Conservation (phyloP, 23 tunicate genomes). For the Halocynthia aurantium region DNA sequence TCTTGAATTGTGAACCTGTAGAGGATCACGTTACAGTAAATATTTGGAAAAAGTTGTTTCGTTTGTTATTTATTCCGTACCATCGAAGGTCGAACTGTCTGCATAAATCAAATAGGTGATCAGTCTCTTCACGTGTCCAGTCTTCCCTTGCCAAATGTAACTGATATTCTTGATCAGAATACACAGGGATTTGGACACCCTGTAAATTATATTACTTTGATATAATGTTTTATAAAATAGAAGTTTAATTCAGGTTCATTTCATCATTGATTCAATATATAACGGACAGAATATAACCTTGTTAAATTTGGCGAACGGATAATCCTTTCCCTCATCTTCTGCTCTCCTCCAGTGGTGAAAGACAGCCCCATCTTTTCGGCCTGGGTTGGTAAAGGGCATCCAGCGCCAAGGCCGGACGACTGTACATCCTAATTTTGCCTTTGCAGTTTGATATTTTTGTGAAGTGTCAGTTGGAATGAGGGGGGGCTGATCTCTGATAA, state of each 20-base stretch:
- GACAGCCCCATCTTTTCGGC: slow-evolving; percentile 73
- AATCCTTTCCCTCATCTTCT: slow-evolving; percentile 93
- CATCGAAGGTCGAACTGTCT: slow-evolving; percentile 74
- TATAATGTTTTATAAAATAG: neutral
- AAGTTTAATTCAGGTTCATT: too few species aligned
- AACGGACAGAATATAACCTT: slow-evolving; percentile 8
- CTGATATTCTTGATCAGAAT: slow-evolving; percentile 93
- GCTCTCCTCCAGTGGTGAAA: slow-evolving; percentile 88
- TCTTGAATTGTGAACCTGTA: slow-evolving; percentile 27
- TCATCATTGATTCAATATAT: neutral
- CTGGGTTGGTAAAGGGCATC: slow-evolving; percentile 90
- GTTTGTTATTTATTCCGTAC: slow-evolving; percentile 9
- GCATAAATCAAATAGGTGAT: slow-evolving; percentile 65
- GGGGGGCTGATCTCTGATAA: slow-evolving; percentile 75
- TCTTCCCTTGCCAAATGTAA: slow-evolving; percentile 58
- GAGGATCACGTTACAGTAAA: neutral
- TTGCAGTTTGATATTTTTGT: slow-evolving; percentile 75
- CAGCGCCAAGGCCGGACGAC: slow-evolving; percentile 85
- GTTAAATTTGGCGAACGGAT: slow-evolving; percentile 82
- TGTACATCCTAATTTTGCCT: slow-evolving; percentile 79
- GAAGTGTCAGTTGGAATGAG: slow-evolving; percentile 71
- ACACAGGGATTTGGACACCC: slow-evolving; percentile 57
- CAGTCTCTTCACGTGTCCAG: slow-evolving; percentile 85
- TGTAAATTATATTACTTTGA: neutral
- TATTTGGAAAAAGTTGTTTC: neutral